Evolutionary conservation across 1,140 invertebrate species (phyloP).

Genomic region (Tenebrio molitor): DNA sequence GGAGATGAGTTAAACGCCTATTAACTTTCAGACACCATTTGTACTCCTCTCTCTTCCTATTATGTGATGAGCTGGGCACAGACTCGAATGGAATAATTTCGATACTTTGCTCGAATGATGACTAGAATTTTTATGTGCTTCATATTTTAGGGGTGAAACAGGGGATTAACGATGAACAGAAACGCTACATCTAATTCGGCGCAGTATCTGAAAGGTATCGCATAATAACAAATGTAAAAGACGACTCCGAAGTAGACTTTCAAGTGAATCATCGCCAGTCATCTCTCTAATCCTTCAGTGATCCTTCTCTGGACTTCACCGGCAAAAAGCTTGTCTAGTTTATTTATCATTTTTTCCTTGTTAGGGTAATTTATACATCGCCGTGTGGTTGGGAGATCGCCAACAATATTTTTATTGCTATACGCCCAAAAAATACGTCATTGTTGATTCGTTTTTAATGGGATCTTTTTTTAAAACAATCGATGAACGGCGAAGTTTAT

Average conservation of each 20-base stretch:
- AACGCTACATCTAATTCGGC: no score
- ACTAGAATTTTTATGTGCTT: no score
- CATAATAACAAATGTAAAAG: no score
- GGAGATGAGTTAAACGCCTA: constrained; percentile 9
- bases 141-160: no score
- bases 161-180: no score
- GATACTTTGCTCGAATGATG: no score
- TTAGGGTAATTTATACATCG: neutral
- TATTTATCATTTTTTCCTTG: neutral
- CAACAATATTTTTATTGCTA: constrained; percentile 1
- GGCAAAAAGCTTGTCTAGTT: neutral
- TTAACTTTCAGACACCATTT: constrained; percentile 16
- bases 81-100: neutral
- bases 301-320: no score
- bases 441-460: constrained; percentile 15
- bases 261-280: no score
- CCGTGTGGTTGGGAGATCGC: neutral
- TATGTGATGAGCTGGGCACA: neutral
- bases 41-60: neutral
- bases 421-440: constrained; percentile 18
- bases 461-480: constrained; percentile 10
- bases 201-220: no score
- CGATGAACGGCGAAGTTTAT: neutral
- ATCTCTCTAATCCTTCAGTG: no score
- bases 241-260: no score